A percentile compares a stretch with the other conserved stretches of the same genome.
Evolutionary conservation across 2,113 vertebrate species (phyloP).

Genomic region (Caretta caretta): DNA sequence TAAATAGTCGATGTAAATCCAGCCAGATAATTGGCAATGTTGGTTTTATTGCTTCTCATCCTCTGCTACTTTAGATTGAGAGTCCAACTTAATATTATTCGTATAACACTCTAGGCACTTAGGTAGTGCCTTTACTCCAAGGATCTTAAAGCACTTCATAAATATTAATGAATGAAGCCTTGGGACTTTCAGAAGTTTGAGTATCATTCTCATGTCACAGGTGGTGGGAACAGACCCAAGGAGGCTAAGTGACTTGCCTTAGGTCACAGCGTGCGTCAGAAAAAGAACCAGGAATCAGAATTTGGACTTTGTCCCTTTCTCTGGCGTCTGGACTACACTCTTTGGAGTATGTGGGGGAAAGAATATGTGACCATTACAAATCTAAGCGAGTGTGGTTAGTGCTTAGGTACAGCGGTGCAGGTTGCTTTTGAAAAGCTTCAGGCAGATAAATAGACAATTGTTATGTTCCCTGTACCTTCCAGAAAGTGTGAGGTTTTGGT

Average conservation of each 20-base stretch:
- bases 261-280: not conserved
- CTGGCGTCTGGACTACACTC: not conserved
- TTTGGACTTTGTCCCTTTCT: not conserved
- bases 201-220: accelerated
- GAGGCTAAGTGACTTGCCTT: not conserved
- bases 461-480: not conserved
- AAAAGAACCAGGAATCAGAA: not conserved
- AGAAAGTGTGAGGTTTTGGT: not conserved
- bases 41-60: not conserved
- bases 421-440: not conserved
- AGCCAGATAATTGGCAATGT: accelerated
- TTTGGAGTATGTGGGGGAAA: not conserved
- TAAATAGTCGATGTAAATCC: not conserved
- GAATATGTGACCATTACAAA: not conserved
- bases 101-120: not conserved
- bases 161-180: accelerated
- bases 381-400: not conserved
- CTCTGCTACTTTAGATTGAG: not conserved
- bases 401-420: not conserved
- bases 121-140: accelerated
- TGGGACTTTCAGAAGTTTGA: not conserved
- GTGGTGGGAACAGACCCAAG: not conserved
- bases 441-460: not conserved
- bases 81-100: not conserved
- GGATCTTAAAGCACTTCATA: accelerated